phyloP scores from a whole-genome alignment of 1,140 invertebrate species.

The Ridgeia piscesae region DNA sequence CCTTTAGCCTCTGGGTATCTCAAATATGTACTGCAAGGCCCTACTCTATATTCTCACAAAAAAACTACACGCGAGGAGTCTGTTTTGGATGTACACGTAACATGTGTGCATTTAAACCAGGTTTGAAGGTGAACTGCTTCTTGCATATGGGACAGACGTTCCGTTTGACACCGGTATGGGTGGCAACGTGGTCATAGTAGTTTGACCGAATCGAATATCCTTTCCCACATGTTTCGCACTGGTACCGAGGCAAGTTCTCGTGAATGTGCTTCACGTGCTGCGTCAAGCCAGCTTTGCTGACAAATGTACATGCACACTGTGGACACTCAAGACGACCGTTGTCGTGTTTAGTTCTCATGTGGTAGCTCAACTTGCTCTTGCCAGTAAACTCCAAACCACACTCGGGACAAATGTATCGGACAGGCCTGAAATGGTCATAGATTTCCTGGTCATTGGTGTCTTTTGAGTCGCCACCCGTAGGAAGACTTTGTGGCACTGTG shows the following conservation, averaged over 20 bases:
- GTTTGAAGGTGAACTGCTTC: not conserved
- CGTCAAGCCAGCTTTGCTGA: not conserved
- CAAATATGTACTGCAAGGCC: too few relatives aligned
- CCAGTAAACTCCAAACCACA: not conserved
- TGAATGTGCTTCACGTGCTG: not conserved
- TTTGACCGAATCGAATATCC: slow-evolving; percentile 64
- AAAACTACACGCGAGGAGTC: not conserved
- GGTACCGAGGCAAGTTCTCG: not conserved
- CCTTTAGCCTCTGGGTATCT: too few relatives aligned
- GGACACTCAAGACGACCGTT: not conserved
- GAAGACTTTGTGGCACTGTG: not conserved
- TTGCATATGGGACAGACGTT: not conserved
- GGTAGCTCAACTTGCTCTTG: not conserved
- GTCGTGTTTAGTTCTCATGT: not conserved
- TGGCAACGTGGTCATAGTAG: not conserved
- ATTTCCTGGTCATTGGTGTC: not conserved
- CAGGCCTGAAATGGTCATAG: not conserved
- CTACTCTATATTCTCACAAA: too few relatives aligned
- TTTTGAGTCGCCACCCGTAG: not conserved
- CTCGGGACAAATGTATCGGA: not conserved
- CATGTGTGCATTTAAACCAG: not conserved
- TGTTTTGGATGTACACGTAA: not conserved
- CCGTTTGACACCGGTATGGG: slow-evolving; percentile 30
- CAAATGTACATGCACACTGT: not conserved
- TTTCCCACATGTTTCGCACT: slow-evolving; percentile 18